phyloP scores from a whole-genome alignment of 2,113 vertebrate species.

The Neopipo cinnamomea region DNA sequence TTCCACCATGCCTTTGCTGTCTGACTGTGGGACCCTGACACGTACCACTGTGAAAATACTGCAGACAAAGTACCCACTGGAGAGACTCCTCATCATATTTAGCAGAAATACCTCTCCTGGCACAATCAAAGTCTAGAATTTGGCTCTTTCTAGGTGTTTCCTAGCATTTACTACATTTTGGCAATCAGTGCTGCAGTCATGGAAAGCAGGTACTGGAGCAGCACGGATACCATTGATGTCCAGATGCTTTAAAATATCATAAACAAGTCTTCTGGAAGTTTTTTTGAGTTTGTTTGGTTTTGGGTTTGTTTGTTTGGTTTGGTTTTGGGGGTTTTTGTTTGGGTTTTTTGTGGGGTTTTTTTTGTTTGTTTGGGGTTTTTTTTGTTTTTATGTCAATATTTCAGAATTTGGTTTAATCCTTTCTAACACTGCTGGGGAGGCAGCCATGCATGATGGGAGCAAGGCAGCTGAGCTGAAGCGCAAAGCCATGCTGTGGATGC shows the following conservation, averaged over 20 bases:
- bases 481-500: rapidly evolving
- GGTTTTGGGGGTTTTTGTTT: not conserved
- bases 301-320: not conserved
- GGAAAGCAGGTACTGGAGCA: not conserved
- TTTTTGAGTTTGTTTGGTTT: not conserved
- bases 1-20: not conserved
- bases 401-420: not conserved
- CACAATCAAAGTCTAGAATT: not conserved
- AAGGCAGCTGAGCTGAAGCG: rapidly evolving
- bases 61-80: not conserved
- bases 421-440: not conserved
- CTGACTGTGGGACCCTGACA: not conserved
- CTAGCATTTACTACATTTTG: not conserved
- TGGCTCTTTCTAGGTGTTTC: not conserved
- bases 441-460: rapidly evolving
- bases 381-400: not conserved
- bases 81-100: not conserved
- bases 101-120: not conserved
- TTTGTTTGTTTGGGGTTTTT: not conserved
- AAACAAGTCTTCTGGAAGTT: not conserved
- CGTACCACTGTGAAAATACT: not conserved
- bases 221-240: not conserved
- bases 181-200: not conserved
- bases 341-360: too few relatives aligned
- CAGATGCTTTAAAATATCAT: not conserved